Percentiles rank a stretch among this genome's conserved stretches.
phyloP scores from a whole-genome alignment of 2,888 invertebrate genomes.

The Nipponacmea schrenckii region DNA sequence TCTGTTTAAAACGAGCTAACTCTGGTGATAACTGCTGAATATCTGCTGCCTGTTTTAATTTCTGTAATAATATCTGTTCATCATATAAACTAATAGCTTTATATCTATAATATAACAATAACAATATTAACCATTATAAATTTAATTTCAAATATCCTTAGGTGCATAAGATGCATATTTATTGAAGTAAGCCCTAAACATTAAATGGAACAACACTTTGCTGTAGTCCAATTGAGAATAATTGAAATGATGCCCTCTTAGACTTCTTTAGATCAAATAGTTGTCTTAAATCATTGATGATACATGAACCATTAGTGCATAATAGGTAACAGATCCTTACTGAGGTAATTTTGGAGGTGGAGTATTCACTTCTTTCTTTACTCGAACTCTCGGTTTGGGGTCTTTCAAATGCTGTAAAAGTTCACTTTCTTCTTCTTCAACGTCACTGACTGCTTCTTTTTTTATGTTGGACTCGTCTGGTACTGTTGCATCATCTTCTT shows the following conservation, averaged over 20 bases:
- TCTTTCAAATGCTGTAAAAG: neutral
- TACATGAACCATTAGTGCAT: too few relatives aligned
- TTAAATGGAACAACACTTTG: too few relatives aligned
- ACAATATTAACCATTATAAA: neutral
- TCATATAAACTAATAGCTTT: slow-evolving; percentile 2
- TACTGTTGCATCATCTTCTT: slow-evolving; percentile 9
- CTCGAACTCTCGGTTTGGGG: neutral
- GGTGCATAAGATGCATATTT: too few relatives aligned
- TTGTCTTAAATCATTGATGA: too few relatives aligned
- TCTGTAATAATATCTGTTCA: slow-evolving; percentile 4
- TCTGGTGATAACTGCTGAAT: neutral
- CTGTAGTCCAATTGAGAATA: too few relatives aligned
- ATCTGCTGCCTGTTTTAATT: neutral
- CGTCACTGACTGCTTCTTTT: neutral
- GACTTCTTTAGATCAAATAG: too few relatives aligned
- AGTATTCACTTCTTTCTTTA: neutral
- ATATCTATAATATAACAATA: neutral
- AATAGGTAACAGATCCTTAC: too few relatives aligned
- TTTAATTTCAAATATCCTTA: neutral
- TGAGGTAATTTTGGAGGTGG: neutral
- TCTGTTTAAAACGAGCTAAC: neutral
- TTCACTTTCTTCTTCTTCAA: neutral
- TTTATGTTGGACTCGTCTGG: too few relatives aligned
- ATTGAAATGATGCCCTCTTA: too few relatives aligned
- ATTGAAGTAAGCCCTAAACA: too few relatives aligned